Conservation (phyloP, 1,140 invertebrate species). For the Penaeus japonicus region DNA sequence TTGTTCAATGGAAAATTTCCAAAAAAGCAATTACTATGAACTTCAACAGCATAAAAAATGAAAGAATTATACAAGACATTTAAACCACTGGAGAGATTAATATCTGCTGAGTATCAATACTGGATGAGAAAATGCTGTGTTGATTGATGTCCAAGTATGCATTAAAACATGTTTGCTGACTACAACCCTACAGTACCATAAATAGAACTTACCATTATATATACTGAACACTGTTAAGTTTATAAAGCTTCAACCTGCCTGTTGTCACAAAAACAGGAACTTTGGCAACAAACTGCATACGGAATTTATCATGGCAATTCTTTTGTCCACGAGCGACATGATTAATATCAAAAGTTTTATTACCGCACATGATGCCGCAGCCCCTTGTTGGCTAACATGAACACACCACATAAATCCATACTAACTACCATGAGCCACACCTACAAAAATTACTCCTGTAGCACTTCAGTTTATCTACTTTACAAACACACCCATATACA, state of each 20-base stretch:
- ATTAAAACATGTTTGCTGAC: not conserved
- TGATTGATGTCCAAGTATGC: not conserved
- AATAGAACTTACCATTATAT: constrained; percentile 45
- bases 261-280: constrained; percentile 45
- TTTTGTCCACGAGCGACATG: not conserved
- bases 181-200: constrained; percentile 40
- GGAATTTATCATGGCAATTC: not conserved
- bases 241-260: constrained; percentile 51
- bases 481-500: constrained; percentile 39
- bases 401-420: constrained; percentile 23
- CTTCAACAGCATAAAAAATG: not conserved
- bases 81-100: constrained; percentile 7
- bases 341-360: constrained; percentile 6
- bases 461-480: constrained; percentile 20
- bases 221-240: constrained; percentile 39
- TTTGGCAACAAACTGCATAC: constrained; percentile 50
- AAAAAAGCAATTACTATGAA: not conserved
- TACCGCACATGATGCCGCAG: constrained; percentile 23
- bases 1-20: not conserved
- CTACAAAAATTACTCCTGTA: constrained; percentile 18
- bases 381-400: constrained; percentile 3
- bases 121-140: constrained; percentile 16
- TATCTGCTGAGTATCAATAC: not conserved
- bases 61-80: not conserved
- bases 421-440: constrained; percentile 38